Evolutionary conservation across 2,888 invertebrate species (phyloP).

Genomic region (Pollenia griseotomentosa): DNA sequence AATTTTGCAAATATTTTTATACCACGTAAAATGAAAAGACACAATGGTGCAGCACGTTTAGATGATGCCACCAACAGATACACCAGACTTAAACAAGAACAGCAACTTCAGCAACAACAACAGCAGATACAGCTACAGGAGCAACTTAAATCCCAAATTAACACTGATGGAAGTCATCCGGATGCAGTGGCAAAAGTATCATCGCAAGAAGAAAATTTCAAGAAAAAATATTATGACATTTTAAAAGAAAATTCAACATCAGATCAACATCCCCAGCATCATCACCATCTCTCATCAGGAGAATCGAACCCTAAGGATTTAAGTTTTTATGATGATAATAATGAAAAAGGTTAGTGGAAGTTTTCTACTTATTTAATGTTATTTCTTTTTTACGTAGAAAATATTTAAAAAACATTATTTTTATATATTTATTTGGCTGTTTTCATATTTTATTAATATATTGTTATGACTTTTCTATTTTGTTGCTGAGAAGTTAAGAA

Average conservation of each 20-base stretch:
- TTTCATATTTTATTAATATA: neutral
- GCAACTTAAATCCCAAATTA: constrained; percentile 59
- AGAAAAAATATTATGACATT: constrained; percentile 69
- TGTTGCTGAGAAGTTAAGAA: neutral
- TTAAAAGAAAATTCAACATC: constrained; percentile 66
- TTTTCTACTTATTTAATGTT: constrained; percentile 15
- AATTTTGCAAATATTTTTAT: constrained; percentile 58
- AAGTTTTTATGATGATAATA: constrained; percentile 37
- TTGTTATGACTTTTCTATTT: neutral
- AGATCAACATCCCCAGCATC: constrained; percentile 33
- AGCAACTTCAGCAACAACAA: constrained; percentile 49
- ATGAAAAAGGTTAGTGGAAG: constrained; percentile 57
- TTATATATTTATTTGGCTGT: neutral
- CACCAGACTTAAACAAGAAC: constrained; percentile 57
- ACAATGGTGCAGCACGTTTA: constrained; percentile 64
- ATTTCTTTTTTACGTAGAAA: neutral
- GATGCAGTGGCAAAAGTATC: constrained; percentile 60
- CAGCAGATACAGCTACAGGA: constrained; percentile 58
- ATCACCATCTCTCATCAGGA: neutral
- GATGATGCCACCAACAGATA: constrained; percentile 64
- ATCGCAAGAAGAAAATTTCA: constrained; percentile 64
- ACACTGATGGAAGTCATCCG: constrained; percentile 45
- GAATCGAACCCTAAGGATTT: constrained; percentile 41
- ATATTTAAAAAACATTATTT: neutral
- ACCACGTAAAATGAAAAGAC: constrained; percentile 70